phyloP scores from a whole-genome alignment of 2,888 invertebrate genomes.

The Pterostichus madidus region DNA sequence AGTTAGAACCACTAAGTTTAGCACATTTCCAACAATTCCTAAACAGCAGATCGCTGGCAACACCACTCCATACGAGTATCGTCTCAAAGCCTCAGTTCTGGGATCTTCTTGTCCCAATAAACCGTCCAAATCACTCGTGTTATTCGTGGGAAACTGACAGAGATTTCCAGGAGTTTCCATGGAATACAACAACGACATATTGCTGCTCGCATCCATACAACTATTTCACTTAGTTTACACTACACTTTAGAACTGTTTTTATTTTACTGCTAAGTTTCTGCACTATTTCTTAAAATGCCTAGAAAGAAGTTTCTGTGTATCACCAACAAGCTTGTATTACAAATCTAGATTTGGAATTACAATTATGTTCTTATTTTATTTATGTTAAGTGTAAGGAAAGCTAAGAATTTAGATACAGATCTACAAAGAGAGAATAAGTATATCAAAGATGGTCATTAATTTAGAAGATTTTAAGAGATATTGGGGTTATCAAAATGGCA shows the following conservation, averaged over 20 bases:
- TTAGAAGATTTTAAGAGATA: not conserved
- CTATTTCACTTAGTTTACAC: not conserved
- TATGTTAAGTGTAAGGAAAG: not conserved
- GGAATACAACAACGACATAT: conserved; percentile 55
- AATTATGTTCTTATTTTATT: not conserved
- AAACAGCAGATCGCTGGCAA: conserved; percentile 85
- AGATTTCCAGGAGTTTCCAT: conserved; percentile 36
- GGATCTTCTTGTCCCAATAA: conserved; percentile 76
- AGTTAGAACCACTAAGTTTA: conserved; percentile 88
- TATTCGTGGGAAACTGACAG: conserved; percentile 46
- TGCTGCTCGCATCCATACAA: conserved; percentile 45
- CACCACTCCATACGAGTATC: conserved; percentile 83
- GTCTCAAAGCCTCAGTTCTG: conserved; percentile 80
- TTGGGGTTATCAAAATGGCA: not conserved
- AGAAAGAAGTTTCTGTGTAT: not conserved
- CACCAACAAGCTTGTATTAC: no score
- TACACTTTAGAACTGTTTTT: conserved; percentile 2
- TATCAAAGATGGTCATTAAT: not conserved
- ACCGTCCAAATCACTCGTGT: conserved; percentile 46
- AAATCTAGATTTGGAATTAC: not conserved
- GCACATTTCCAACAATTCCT: conserved; percentile 88
- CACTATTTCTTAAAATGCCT: not conserved
- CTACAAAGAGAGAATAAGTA: not conserved
- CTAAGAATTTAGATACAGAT: not conserved
- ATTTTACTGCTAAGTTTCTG: not conserved